These are phyloP conservation scores for Marmota flaviventris DNA, from an alignment of 2,113 vertebrate species.

Conservation along the genomic window DNA sequence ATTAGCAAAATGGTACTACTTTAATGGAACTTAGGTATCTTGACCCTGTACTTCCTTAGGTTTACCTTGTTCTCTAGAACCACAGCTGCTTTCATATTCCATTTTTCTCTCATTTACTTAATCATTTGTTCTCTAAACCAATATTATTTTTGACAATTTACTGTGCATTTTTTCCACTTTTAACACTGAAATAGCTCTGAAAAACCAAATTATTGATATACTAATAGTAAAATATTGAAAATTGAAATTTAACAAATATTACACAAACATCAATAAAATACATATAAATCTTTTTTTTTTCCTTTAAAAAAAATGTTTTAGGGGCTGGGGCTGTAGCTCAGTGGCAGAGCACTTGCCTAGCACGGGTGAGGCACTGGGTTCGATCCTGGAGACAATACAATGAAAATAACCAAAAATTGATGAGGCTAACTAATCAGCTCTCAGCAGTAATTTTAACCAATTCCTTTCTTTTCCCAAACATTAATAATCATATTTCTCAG, in stretches of 20 bases:
- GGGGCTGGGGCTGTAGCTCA: no score
- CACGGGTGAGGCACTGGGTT: no score
- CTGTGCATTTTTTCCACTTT: no score
- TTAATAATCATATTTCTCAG: constrained; percentile 48
- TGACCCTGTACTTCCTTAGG: background rate
- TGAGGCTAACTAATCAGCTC: background rate
- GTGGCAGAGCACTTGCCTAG: no score
- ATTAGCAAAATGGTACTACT: no score
- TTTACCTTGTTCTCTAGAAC: background rate
- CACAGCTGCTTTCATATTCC: background rate
- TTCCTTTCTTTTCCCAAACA: background rate
- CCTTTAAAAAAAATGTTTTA: no score
- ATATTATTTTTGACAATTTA: background rate
- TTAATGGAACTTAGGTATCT: background rate
- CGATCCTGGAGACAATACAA: background rate
- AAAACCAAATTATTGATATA: no score
- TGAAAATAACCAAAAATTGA: background rate
- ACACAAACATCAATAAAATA: no score
- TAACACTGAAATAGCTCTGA: no score
- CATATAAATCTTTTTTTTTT: background rate
- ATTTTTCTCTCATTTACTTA: background rate
- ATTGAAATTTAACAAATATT: no score
- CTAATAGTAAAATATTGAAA: no score
- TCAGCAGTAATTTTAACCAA: background rate
- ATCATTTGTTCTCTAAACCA: background rate